Percentiles rank a stretch among this genome's conserved stretches.
Evolutionary conservation across 2,113 vertebrate genomes (phyloP).

Genomic region (Danionella cerebrum): DNA sequence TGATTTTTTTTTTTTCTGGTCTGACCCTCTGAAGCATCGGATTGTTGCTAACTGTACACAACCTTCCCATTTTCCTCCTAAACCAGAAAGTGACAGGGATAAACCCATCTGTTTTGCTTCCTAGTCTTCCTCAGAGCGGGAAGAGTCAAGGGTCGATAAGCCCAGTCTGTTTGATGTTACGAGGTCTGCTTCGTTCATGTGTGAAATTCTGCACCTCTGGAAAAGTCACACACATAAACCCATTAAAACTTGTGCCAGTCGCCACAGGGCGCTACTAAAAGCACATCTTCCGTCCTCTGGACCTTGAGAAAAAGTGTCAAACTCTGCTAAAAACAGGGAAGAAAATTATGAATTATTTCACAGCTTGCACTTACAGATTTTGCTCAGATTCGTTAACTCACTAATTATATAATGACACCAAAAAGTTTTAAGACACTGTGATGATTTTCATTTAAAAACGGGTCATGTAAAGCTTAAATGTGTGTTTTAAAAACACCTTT

Average conservation of each 20-base stretch:
- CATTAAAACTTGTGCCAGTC: constrained; percentile 22
- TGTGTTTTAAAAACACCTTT: no score
- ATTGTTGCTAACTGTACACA: not conserved
- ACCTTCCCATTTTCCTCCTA: not conserved
- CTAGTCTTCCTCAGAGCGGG: constrained; percentile 8
- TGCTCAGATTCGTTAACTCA: not conserved
- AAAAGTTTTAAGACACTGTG: no score
- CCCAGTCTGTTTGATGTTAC: constrained; percentile 40
- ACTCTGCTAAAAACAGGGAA: not conserved
- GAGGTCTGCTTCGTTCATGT: constrained; percentile 1
- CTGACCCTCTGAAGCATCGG: not conserved
- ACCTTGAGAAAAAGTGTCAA: not conserved
- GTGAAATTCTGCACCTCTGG: constrained; percentile 33
- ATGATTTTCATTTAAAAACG: no score
- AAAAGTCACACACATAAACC: constrained; percentile 21
- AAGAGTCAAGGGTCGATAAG: constrained; percentile 29
- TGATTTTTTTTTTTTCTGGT: no score
- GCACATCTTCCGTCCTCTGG: not conserved
- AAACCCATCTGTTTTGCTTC: constrained; percentile 24
- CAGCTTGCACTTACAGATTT: constrained; percentile 9
- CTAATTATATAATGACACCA: not conserved
- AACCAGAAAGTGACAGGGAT: not conserved
- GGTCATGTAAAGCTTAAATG: no score
- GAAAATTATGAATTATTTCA: constrained; percentile 20
- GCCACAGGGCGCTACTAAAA: not conserved